These are phyloP conservation scores for Charadrius vociferus DNA, from an alignment of 2,113 vertebrate genomes.

Conservation along the genomic window DNA sequence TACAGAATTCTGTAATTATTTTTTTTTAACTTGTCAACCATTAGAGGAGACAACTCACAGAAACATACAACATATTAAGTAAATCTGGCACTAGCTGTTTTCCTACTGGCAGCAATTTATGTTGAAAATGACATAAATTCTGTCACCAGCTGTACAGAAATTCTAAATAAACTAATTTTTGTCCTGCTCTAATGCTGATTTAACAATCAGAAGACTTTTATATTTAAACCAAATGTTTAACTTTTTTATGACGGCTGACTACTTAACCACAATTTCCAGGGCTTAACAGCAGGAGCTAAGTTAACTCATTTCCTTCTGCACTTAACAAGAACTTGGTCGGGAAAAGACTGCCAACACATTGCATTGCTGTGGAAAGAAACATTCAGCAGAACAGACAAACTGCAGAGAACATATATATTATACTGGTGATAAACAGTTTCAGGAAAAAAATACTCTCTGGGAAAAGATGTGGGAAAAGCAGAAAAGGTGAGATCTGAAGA, in stretches of 20 bases:
- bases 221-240: constrained; percentile 69
- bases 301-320: constrained; percentile 70
- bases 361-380: neutral
- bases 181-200: constrained; percentile 12
- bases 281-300: constrained; percentile 63
- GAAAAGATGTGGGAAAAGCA: neutral
- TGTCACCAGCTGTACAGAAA: constrained; percentile 48
- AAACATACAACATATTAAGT: neutral
- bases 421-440: neutral
- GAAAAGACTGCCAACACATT: constrained; percentile 19
- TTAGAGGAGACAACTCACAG: neutral
- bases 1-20: neutral
- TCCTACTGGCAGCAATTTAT: constrained; percentile 28
- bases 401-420: neutral
- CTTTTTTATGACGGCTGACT: constrained; percentile 52
- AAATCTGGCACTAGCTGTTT: neutral
- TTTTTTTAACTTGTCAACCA: neutral
- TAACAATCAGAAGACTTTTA: constrained; percentile 60
- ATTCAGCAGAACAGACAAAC: neutral
- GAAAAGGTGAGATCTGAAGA: neutral
- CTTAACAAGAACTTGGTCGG: constrained; percentile 37
- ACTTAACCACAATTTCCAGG: constrained; percentile 63
- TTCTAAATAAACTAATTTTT: constrained; percentile 53
- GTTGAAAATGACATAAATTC: constrained; percentile 52
- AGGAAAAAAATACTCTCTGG: neutral